phyloP scores from a whole-genome alignment of 2,888 invertebrate genomes.

The Seladonia tumulorum region DNA sequence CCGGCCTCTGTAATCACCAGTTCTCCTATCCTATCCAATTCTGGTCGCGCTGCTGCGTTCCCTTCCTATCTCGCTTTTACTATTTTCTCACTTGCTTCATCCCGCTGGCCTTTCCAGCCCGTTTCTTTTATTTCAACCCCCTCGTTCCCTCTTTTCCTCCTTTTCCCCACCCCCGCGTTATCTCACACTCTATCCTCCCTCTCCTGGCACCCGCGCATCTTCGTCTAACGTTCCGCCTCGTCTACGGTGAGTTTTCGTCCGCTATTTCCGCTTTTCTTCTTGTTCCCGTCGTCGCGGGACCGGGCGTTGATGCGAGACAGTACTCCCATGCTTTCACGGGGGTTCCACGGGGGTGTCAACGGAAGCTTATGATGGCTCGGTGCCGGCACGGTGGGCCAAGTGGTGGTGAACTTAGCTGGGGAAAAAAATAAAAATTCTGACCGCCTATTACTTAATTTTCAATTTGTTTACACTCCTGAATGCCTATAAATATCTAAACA shows the following conservation, averaged over 20 bases:
- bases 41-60: constrained; percentile 75
- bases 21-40: constrained; percentile 82
- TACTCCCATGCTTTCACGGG: background rate
- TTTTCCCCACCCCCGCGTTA: background rate
- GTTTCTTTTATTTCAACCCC: constrained; percentile 6
- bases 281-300: constrained; percentile 25
- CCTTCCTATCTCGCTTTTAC: constrained; percentile 34
- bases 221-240: constrained; percentile 21
- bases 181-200: background rate
- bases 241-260: constrained; percentile 15
- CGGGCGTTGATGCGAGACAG: background rate
- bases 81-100: constrained; percentile 31
- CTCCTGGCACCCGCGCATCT: background rate
- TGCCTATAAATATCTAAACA: no score
- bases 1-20: constrained; percentile 83
- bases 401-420: background rate
- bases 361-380: background rate
- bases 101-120: background rate
- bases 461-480: background rate
- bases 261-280: constrained; percentile 19
- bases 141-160: background rate
- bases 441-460: background rate
- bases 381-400: background rate
- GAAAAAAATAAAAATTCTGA: no score
- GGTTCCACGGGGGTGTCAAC: background rate